A percentile compares a stretch with the other conserved stretches of the same genome.
These are phyloP conservation scores for Cottus gobio DNA, from an alignment of 2,113 vertebrate genomes.

Conservation along the genomic window DNA sequence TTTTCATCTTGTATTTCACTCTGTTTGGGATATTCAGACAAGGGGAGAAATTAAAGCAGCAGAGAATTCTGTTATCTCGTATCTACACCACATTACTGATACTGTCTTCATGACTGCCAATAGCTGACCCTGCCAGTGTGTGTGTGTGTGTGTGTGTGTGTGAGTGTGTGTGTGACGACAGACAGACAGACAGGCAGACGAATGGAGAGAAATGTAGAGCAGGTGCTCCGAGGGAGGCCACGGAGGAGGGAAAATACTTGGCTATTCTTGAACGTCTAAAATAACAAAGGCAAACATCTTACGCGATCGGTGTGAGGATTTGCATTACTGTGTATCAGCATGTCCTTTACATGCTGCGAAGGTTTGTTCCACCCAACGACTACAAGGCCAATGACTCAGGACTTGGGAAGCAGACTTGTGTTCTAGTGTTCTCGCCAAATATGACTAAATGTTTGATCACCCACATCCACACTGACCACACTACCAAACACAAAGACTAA, in stretches of 20 bases:
- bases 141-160: background rate
- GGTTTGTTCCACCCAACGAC: background rate
- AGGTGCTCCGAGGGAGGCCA: conserved; percentile 65
- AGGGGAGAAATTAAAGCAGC: background rate
- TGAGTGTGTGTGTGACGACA: no score
- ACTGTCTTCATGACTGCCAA: background rate
- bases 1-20: conserved; percentile 10
- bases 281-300: conserved; percentile 62
- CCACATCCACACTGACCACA: no score
- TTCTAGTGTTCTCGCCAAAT: background rate
- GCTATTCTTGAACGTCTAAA: conserved; percentile 72
- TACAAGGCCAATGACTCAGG: background rate
- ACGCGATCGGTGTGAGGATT: conserved; percentile 37
- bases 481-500: no score
- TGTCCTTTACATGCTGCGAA: conserved; percentile 30
- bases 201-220: conserved; percentile 54
- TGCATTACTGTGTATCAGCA: conserved; percentile 52
- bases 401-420: background rate
- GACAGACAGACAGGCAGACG: background rate
- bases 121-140: conserved; percentile 6
- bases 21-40: background rate
- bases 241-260: conserved; percentile 56
- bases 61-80: background rate
- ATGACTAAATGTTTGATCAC: background rate
- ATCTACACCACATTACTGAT: background rate